Conservation (phyloP, 2,888 invertebrate genomes). For the Nebria brevicollis region DNA sequence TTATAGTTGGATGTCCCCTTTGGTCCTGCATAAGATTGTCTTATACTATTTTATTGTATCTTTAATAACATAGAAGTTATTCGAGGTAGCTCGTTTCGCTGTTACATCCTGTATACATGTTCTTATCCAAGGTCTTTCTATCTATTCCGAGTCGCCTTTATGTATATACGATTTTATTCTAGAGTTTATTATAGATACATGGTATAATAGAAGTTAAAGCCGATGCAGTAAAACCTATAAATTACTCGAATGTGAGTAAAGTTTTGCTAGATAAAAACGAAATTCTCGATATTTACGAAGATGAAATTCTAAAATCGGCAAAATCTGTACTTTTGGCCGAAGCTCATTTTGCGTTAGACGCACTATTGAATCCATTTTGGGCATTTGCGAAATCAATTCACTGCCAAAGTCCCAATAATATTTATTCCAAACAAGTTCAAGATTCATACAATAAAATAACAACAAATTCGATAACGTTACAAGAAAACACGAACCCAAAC, state of each 20-base stretch:
- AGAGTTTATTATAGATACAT: slow-evolving; percentile 17
- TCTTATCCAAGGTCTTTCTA: too few relatives aligned
- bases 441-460: slow-evolving; percentile 22
- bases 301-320: slow-evolving; percentile 14
- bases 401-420: slow-evolving; percentile 19
- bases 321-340: slow-evolving; percentile 49
- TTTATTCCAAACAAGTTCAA: not conserved
- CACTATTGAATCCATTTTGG: slow-evolving; percentile 49
- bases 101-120: too few relatives aligned
- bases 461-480: slow-evolving; percentile 14
- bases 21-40: too few relatives aligned
- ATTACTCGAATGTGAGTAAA: slow-evolving; percentile 25
- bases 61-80: too few relatives aligned
- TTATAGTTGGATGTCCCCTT: too few relatives aligned
- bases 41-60: too few relatives aligned
- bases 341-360: slow-evolving; percentile 48
- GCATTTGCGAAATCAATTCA: slow-evolving; percentile 16
- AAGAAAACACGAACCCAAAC: not conserved
- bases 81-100: too few relatives aligned
- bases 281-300: slow-evolving; percentile 4
- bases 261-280: slow-evolving; percentile 19
- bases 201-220: slow-evolving; percentile 29
- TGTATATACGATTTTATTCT: slow-evolving; percentile 12
- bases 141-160: too few relatives aligned
- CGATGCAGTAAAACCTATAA: slow-evolving; percentile 12